Conservation (phyloP, 2,113 vertebrate species). For the Tonatia bakeri region DNA sequence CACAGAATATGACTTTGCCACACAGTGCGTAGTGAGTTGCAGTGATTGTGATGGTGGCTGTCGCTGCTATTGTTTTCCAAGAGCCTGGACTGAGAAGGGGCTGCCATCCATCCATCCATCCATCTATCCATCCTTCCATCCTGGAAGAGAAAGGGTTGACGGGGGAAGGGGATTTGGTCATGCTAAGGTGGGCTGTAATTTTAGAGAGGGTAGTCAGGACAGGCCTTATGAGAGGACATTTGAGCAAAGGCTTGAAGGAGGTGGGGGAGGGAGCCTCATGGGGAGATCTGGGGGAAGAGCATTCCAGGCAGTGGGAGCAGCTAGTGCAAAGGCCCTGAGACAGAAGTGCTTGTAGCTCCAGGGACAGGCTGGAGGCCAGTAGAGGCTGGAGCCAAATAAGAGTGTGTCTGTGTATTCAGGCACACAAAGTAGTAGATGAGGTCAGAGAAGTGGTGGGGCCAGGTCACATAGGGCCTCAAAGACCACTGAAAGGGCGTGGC, state of each 20-base stretch:
- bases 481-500: background rate
- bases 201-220: background rate
- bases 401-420: too few species aligned
- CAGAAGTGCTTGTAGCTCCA: background rate
- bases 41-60: background rate
- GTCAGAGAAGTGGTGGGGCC: background rate
- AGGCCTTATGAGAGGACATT: background rate
- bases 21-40: background rate
- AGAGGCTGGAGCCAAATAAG: background rate
- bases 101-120: background rate
- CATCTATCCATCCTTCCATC: background rate
- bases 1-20: background rate
- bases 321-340: background rate
- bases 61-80: background rate
- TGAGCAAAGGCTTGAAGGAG: background rate
- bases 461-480: background rate
- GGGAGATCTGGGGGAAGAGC: background rate
- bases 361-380: background rate
- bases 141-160: background rate
- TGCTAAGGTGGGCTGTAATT: background rate
- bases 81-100: background rate
- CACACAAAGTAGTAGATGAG: background rate
- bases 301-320: background rate
- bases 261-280: background rate
- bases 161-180: background rate